Conservation (phyloP, 37 sponge, comb jelly and placozoan genomes). For the Beroe ovata region DNA sequence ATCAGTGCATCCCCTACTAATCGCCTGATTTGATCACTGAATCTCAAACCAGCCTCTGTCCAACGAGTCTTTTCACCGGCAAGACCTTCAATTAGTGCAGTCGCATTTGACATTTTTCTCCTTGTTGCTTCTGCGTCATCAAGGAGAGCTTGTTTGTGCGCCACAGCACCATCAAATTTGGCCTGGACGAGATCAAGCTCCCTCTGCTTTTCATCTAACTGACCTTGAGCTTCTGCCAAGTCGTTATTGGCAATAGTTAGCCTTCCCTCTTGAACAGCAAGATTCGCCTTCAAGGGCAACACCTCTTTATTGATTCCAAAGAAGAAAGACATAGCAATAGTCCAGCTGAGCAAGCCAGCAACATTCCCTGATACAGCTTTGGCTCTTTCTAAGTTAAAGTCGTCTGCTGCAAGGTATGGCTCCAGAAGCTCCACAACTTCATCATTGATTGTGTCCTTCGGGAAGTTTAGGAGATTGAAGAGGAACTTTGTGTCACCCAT, state of each 20-base stretch:
- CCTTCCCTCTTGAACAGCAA: conserved; percentile 82
- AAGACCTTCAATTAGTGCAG: conserved; percentile 94
- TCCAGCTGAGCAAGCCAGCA: conserved; percentile 98
- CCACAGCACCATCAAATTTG: conserved; percentile 93
- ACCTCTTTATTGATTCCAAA: conserved; percentile 96
- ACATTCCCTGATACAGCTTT: conserved; percentile 97
- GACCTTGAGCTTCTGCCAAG: conserved; percentile 85
- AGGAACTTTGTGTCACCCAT: conserved; percentile 93
- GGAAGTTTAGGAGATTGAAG: conserved; percentile 79
- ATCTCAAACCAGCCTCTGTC: conserved; percentile 94
- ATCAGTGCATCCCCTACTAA: conserved; percentile 97
- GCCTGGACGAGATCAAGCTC: conserved; percentile 92
- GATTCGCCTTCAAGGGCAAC: conserved; percentile 95
- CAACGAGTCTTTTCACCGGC: conserved; percentile 96
- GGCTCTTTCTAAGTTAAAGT: conserved; percentile 90
- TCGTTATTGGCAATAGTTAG: conserved; percentile 78
- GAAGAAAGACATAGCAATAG: conserved; percentile 91
- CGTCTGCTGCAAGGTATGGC: conserved; percentile 93
- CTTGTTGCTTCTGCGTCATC: conserved; percentile 98
- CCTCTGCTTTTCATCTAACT: conserved; percentile 87
- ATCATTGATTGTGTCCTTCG: conserved; percentile 96
- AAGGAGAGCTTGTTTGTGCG: conserved; percentile 87
- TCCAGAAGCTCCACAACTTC: conserved; percentile 95
- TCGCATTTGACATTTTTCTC: conserved; percentile 96
- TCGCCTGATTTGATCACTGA: conserved; percentile 83